Evolutionary conservation across 2,888 invertebrate species (phyloP).

Genomic region (Autographa pulchrina): DNA sequence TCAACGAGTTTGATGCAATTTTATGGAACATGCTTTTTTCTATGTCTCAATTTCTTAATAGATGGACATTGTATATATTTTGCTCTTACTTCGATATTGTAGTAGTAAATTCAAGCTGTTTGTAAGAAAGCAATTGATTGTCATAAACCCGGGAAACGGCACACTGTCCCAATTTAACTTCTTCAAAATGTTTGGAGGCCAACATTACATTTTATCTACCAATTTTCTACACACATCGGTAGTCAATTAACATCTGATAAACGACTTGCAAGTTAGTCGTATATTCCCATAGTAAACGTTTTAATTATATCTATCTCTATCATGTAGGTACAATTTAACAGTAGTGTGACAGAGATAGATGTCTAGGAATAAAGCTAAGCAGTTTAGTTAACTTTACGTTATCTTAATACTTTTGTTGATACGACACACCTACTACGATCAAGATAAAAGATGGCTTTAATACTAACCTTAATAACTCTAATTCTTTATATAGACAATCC

Average conservation of each 20-base stretch:
- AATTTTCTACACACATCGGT: too few species aligned
- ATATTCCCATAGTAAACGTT: neutral
- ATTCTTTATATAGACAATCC: too few species aligned
- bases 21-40: neutral
- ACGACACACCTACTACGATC: neutral
- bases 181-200: too few species aligned
- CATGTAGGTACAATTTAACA: neutral
- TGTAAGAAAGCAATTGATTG: too few species aligned
- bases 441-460: neutral
- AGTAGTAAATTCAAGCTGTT: too few species aligned
- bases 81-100: too few species aligned
- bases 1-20: constrained; percentile 15
- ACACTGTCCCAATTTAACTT: too few species aligned
- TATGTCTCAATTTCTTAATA: too few species aligned
- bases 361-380: neutral
- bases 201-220: too few species aligned
- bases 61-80: too few species aligned
- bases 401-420: constrained; percentile 4
- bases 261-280: neutral
- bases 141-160: too few species aligned
- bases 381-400: neutral
- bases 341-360: neutral
- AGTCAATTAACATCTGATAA: too few species aligned
- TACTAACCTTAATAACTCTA: neutral
- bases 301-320: neutral